A percentile compares a stretch with the other conserved stretches of the same genome.
phyloP scores from a whole-genome alignment of 2,888 invertebrate genomes.

The Troides helena region DNA sequence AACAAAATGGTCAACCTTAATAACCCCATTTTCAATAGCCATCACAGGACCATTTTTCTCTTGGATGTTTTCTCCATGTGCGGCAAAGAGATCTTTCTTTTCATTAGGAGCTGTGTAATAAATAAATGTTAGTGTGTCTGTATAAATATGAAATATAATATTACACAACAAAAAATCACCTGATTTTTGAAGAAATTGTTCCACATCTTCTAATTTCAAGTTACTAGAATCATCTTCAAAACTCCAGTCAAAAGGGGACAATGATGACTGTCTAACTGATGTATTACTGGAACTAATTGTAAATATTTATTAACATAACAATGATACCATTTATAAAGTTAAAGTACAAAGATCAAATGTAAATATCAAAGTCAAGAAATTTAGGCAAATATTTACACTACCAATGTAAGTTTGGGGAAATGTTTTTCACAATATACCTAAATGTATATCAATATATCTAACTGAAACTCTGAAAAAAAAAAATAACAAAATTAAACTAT shows the following conservation, averaged over 20 bases:
- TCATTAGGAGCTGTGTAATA: slow-evolving; percentile 39
- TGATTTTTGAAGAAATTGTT: slow-evolving; percentile 66
- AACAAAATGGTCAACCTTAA: slow-evolving; percentile 53
- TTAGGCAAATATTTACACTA: no score
- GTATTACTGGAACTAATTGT: slow-evolving; percentile 44
- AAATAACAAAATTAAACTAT: no score
- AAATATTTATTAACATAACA: background rate
- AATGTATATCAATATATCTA: no score
- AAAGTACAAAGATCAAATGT: no score
- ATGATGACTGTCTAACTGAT: slow-evolving; percentile 58
- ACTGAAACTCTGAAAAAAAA: no score
- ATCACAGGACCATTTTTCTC: slow-evolving; percentile 62
- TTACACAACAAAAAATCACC: slow-evolving; percentile 41
- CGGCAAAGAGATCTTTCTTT: slow-evolving; percentile 34
- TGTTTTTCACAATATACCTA: no score
- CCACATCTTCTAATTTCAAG: slow-evolving; percentile 68
- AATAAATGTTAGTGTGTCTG: slow-evolving; percentile 2
- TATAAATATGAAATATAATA: slow-evolving; percentile 6
- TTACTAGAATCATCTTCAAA: slow-evolving; percentile 59
- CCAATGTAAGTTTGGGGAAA: no score
- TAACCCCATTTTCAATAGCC: slow-evolving; percentile 74
- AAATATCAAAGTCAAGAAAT: no score
- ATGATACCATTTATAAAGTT: no score
- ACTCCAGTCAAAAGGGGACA: slow-evolving; percentile 65
- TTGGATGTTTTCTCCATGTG: slow-evolving; percentile 35